These are phyloP conservation scores for Drosophila melanocephala DNA, from an alignment of 2,888 invertebrate species.

Conservation along the genomic window DNA sequence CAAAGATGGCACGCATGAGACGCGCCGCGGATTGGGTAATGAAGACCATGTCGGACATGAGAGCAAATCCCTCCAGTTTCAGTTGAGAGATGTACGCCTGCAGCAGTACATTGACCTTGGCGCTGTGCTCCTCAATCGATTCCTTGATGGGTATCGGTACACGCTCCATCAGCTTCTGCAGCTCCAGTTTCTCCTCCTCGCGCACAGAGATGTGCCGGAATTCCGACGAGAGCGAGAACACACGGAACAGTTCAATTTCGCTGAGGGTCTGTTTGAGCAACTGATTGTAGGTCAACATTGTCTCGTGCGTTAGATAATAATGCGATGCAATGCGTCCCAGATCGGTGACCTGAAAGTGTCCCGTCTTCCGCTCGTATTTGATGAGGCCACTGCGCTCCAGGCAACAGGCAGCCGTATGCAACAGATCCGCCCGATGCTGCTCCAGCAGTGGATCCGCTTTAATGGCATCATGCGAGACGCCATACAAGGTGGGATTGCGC, in stretches of 20 bases:
- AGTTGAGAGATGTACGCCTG: constrained; percentile 99
- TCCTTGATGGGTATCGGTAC: constrained; percentile 99
- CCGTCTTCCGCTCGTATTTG: constrained; percentile 97
- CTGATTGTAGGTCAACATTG: constrained; percentile 98
- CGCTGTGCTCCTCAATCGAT: constrained; percentile 97
- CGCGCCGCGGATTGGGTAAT: constrained; percentile 98
- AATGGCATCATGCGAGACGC: constrained; percentile 91
- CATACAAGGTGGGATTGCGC: constrained; percentile 95
- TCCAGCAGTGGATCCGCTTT: constrained; percentile 95
- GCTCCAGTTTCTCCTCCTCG: constrained; percentile 98
- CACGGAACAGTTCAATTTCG: constrained; percentile 98
- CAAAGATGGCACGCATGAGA: constrained; percentile 97
- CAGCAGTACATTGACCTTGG: constrained; percentile 97
- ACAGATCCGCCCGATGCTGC: constrained; percentile 95
- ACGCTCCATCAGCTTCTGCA: constrained; percentile 95
- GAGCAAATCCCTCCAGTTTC: constrained; percentile 98
- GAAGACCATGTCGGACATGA: constrained; percentile 99
- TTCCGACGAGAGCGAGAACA: constrained; percentile 99
- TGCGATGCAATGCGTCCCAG: constrained; percentile 99
- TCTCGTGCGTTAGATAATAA: constrained; percentile 98
- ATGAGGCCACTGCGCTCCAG: constrained; percentile 97
- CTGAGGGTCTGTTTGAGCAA: constrained; percentile 97
- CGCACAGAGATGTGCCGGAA: constrained; percentile 96
- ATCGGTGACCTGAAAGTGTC: constrained; percentile 95
- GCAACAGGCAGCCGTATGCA: constrained; percentile 96